Base-by-base conservation (phyloP, 2,888 invertebrate species). In the Vanessa cardui region DNA sequence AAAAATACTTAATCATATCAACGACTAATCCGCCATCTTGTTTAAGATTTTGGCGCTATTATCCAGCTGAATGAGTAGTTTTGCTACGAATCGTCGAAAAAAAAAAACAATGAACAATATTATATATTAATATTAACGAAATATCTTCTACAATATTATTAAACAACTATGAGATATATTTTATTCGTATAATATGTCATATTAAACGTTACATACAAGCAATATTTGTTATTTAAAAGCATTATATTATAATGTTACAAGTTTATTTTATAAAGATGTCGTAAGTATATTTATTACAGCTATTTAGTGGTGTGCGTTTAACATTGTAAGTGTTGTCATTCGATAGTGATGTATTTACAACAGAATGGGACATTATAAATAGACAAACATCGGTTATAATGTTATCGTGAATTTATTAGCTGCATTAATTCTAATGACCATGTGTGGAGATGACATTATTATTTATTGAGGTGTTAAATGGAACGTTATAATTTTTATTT, bases 261-360 rank as follows among this genome's bases (percentile, higher is more conserved):
- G 56, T 33, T 33, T 52, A 33, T n/a, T 56, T 56, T 56, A 61
- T 49, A 33, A 49, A 49, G 21, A 61, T 31, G 47, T 60, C 44
- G 47, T n/a, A 31, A n/a, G 15, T 16, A 31, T 31, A 61, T 61
- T 61, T 61, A 61, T 61, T 56, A 56, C 56, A 56, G n/a, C 33
- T n/a, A 56, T 56, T 56, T 56, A 33, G 56, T 56, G 33, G 31
- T 33, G 52, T 52, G 21, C 21, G 12, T 52, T n/a, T 33, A 33
- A 56, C 56, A 33, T 56, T 56, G 56, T 39, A 39, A 39, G 39
- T 39, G 39, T 56, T 21, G 50, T 50, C 21, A 31, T 16, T 26
- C 15, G 52, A 56, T 56, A 56, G 56, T 56, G 56, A 56, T 56
- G 56, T 56, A 56, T 56, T 56, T 56, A 56, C 56, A 56, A 52